Evolutionary conservation across 2,888 invertebrate species (phyloP).

Genomic region (Apeira syringaria): DNA sequence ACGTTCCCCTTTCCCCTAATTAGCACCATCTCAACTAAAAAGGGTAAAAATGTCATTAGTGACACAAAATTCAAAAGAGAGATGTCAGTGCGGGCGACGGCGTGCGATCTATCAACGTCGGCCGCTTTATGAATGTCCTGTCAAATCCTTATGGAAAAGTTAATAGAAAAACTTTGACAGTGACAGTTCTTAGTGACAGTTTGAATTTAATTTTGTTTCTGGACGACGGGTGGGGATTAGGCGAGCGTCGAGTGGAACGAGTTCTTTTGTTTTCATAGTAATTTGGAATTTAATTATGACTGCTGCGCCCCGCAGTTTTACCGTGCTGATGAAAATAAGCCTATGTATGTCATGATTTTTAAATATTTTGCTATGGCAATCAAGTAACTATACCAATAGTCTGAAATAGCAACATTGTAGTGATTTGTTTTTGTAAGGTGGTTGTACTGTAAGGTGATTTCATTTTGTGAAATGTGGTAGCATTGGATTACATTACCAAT

Average conservation of each 20-base stretch:
- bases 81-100: constrained; percentile 31
- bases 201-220: constrained; percentile 66
- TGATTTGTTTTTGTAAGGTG: too few species aligned
- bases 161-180: constrained; percentile 80
- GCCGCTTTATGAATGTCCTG: constrained; percentile 72
- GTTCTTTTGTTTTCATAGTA: constrained; percentile 28
- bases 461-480: too few species aligned
- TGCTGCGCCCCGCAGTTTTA: too few species aligned
- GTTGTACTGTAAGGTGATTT: too few species aligned
- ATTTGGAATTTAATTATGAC: neutral
- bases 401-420: too few species aligned
- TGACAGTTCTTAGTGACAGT: constrained; percentile 65
- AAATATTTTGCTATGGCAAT: too few species aligned
- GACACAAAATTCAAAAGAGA: constrained; percentile 30
- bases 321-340: too few species aligned
- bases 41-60: constrained; percentile 31
- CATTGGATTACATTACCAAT: too few species aligned
- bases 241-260: constrained; percentile 26
- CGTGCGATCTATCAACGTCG: constrained; percentile 68
- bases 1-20: constrained; percentile 5
- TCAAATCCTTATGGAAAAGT: constrained; percentile 76
- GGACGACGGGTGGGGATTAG: constrained; percentile 39
- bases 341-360: too few species aligned
- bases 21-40: constrained; percentile 11
- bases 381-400: too few species aligned